Base-by-base conservation (phyloP, 1,140 invertebrate genomes). In the Euschistus heros region DNA sequence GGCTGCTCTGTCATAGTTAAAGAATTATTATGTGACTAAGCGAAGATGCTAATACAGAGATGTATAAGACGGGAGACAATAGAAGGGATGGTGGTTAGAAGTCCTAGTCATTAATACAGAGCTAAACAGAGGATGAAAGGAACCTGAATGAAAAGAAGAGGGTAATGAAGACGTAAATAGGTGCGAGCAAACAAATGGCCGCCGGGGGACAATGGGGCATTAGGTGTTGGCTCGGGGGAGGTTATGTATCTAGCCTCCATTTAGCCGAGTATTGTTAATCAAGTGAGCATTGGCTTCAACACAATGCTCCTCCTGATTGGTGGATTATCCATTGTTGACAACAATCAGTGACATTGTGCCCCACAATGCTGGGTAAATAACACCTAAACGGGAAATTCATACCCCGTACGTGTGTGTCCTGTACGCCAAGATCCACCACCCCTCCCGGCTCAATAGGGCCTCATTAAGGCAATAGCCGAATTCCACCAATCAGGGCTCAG, bases 241-340 rank as follows among this genome's bases (percentile, higher is more conserved):
- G 10, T 37, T 37, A 37, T 37, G 33, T 37, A 37, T 37, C 33
- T 37, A 37, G 33, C 50, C 20, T 30, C 63, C 63, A 64, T 64
- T 64, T 64, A 64, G 63, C 46, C 46, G n/a, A 24, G 63, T 64
- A 64, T 64, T 64, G 63, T 64, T 64, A 64, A 64, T 64, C 63
- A 64, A 64, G 63, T 64, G 46, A 47, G 46, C 63, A 24, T 37
- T 26, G 63, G 46, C 50, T 27, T 22, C 20, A 17, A 24, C 46
- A 54, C 46, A 54, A 64, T 64, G 50, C 22, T 10, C 20, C 63
- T 27, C 27, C 63, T 64, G 63, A 64, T 64, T 64, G 63, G 63
- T 54, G 63, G 63, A 64, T 64, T 64, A 64, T 54, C 63, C 50
- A 64, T 64, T 64, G 63, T 64, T 64, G 63, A 64, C 46, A 47